Evolutionary conservation across 1,140 invertebrate genomes (phyloP).

Genomic region (Drosophila leontia): DNA sequence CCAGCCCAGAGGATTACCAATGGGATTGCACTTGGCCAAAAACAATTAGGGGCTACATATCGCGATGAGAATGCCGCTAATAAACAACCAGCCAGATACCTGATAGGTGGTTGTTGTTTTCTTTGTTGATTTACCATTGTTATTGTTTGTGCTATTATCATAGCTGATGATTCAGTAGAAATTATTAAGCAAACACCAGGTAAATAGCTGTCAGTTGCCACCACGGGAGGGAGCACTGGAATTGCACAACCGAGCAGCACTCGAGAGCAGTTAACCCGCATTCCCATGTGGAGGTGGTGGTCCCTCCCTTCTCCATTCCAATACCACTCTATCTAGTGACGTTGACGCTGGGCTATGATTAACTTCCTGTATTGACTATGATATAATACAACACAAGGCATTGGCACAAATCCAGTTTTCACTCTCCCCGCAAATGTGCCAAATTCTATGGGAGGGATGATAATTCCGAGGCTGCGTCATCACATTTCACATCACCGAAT

Average conservation of each 20-base stretch:
- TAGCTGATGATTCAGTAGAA: constrained; percentile 42
- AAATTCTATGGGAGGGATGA: not conserved
- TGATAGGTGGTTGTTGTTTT: constrained; percentile 22
- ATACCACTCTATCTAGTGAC: constrained; percentile 31
- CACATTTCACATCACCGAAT: constrained; percentile 9
- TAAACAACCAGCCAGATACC: constrained; percentile 48
- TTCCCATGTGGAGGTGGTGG: constrained; percentile 7
- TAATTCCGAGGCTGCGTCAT: constrained; percentile 12
- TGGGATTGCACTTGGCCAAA: constrained; percentile 7
- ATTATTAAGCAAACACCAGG: constrained; percentile 36
- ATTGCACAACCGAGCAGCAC: constrained; percentile 35
- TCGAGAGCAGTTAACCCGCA: constrained; percentile 26
- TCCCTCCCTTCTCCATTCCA: not conserved
- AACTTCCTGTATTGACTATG: constrained; percentile 27
- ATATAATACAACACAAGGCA: not conserved
- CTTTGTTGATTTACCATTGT: constrained; percentile 22
- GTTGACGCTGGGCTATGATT: constrained; percentile 21
- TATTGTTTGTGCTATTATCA: constrained; percentile 23
- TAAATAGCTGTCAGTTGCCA: constrained; percentile 34
- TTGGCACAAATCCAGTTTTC: constrained; percentile 30
- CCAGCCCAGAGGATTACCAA: not conserved
- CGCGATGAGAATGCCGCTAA: constrained; percentile 25
- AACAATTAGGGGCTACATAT: constrained; percentile 39
- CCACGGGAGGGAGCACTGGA: constrained; percentile 4
- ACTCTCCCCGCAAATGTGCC: not conserved